Base-by-base conservation (phyloP, 2,888 invertebrate genomes). In the Chironomus tentans region DNA sequence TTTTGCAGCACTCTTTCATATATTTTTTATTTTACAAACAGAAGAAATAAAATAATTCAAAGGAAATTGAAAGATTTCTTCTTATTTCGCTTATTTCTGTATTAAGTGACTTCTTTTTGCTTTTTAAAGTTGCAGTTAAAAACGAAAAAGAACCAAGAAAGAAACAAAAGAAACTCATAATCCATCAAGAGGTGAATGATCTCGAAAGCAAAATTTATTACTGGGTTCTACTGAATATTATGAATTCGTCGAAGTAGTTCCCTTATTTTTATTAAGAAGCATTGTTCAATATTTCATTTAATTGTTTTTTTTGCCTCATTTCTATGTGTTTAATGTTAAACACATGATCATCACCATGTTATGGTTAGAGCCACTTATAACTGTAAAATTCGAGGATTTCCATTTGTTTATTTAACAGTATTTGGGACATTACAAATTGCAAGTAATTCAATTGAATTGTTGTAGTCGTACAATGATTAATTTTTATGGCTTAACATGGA, bases 171-270 rank as follows among this genome's bases (percentile, higher is more conserved):
- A 62, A 62, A 62, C 22, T 22, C 65, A 65, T 65, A 65, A 65
- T 65, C 65, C 65, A 24, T 24, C 65, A 65, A 65, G 65, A 65
- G 65, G 65, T 65, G 65, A 65, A 65, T 24, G 65, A 65, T 65
- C 65, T 21, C 65, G 10, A 38, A 38, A 7, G 1, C 38, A 38
- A 38, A 38, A 38, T 38, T 38, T 38, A 38, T 10, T 38, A 38
- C 38, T 38, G 38, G 2, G 10, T 38, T 38, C 7, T 10, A 38
- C 38, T 10, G 38, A 38, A 2, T 38, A 38, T 38, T 38, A 38
- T 38, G 38, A 38, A 38, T 38, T 38, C 38, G 10, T 10, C 38
- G 38, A 38, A 38, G 38, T 38, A 7, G 10, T 38, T 10, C 38
- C 2, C 10, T 10, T 38, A 5, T 38, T 38, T 38, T 38, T 38